Base-by-base conservation (phyloP, 2,113 vertebrate species). In the Ailuropoda melanoleuca region DNA sequence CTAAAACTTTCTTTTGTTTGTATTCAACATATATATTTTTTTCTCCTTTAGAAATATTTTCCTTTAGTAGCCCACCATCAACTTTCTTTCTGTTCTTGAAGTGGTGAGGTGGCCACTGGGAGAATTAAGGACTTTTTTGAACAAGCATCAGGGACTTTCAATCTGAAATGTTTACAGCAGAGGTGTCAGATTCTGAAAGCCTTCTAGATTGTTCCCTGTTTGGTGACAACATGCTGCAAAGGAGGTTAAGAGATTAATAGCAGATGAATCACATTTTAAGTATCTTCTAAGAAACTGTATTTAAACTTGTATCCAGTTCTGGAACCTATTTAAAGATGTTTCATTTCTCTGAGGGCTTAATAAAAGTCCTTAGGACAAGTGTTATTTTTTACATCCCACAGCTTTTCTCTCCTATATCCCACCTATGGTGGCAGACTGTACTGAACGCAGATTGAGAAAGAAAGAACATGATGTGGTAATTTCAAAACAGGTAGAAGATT, bases 191-290 rank as follows among this genome's bases (percentile, higher is more conserved):
- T 81, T 90, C 53, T 88, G 58, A 89, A 89, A 87, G 56, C 34
- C 55, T 94, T 89, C 93, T 66, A 88, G 62, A 88, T 72, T 86
- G 46, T 80, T 95, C 34, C 39, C 21, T 77, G 39, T 96, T 82
- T 24, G 1, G 39, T 88, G 56, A 95, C 93, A 94, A 39, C 43
- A 46, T 46, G 29, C 64, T 85, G 48, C 48, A 96, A 50, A 96
- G 46, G 19, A 88, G 74, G 83, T 95, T 91, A 90, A 97, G 84
- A 84, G 86, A 97, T 95, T 96, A 97, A 97, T 74, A 93, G 93
- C 55, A 85, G 39, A 83, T 85, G 68, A 87, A 95, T 88, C 60
- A 90, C 87, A 96, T 95, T 97, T 96, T 97, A 88, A 95, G 96
- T 90, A 89, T 90, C 88, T 94, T 83, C 66, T 93, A 97, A 90